These are phyloP conservation scores for Mycalesis mineus DNA, from an alignment of 2,888 invertebrate species.

Conservation along the genomic window DNA sequence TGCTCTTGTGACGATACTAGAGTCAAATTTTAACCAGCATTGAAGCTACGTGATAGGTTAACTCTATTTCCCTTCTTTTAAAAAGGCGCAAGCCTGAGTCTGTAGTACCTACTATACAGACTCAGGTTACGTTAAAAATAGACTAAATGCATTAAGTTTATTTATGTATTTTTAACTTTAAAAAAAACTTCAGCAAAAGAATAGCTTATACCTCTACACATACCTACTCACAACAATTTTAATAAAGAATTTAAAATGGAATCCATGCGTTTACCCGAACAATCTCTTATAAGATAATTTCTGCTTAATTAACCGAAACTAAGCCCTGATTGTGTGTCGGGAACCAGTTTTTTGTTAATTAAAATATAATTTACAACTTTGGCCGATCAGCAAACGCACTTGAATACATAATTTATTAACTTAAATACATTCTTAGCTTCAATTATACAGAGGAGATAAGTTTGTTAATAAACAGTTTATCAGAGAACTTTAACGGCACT, in stretches of 20 bases:
- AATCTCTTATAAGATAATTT: conserved; percentile 24
- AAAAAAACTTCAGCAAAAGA: no score
- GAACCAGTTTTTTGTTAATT: conserved; percentile 27
- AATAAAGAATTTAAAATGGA: background rate
- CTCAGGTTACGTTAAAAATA: no score
- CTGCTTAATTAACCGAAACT: conserved; percentile 29
- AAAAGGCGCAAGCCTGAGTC: no score
- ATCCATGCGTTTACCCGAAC: background rate
- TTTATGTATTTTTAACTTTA: no score
- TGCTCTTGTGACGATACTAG: no score
- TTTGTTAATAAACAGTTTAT: conserved; percentile 10
- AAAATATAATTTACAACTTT: conserved; percentile 29
- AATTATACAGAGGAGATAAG: conserved; percentile 19
- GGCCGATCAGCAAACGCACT: conserved; percentile 25
- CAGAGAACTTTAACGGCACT: background rate
- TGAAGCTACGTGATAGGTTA: no score
- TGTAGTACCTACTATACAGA: no score
- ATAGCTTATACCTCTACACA: no score
- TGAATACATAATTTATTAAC: conserved; percentile 29
- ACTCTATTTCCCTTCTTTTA: no score
- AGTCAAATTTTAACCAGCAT: no score
- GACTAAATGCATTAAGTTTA: no score
- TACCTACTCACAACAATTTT: no score
- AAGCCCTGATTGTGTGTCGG: conserved; percentile 27
- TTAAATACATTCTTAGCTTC: conserved; percentile 27